phyloP scores from a whole-genome alignment of 1,140 invertebrate genomes.

The Drosophila mauritiana region DNA sequence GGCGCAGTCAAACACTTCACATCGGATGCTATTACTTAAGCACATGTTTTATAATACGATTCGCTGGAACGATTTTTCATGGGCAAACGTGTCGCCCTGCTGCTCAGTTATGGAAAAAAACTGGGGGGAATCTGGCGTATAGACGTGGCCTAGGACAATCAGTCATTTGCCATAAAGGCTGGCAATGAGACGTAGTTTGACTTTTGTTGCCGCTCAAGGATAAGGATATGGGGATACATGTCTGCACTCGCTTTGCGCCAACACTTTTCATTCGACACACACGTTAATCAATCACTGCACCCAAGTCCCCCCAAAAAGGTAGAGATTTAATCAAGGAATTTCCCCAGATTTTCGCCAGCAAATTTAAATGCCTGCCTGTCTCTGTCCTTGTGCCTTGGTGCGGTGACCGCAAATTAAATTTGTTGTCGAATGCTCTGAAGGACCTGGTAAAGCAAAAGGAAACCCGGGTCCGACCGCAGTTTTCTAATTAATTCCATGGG shows the following conservation, averaged over 20 bases:
- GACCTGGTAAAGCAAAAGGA: conserved; percentile 13
- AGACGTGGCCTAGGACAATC: conserved; percentile 57
- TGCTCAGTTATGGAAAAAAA: conserved; percentile 44
- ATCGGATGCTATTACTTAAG: conserved; percentile 55
- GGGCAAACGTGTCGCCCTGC: conserved; percentile 51
- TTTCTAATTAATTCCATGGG: conserved; percentile 69
- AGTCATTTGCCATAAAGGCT: conserved; percentile 69
- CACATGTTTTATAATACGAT: conserved; percentile 61
- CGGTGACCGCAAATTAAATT: conserved; percentile 74
- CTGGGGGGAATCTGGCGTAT: conserved; percentile 3
- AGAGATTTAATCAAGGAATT: conserved; percentile 67
- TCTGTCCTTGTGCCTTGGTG: conserved; percentile 4
- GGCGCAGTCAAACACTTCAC: conserved; percentile 49
- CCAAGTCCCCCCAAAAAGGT: conserved; percentile 1
- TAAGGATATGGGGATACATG: conserved; percentile 13
- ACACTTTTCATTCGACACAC: conserved; percentile 55
- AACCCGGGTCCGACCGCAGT: conserved; percentile 50
- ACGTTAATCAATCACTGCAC: conserved; percentile 75
- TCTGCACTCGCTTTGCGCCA: conserved; percentile 42
- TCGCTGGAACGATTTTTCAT: conserved; percentile 53
- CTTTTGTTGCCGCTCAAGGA: conserved; percentile 55
- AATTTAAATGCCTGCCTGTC: conserved; percentile 42
- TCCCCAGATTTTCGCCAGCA: conserved; percentile 51
- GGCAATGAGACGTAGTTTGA: conserved; percentile 64
- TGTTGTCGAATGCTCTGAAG: conserved; percentile 54